Evolutionary conservation across 2,888 invertebrate genomes (phyloP).

Genomic region (Liodrosophila aerea): DNA sequence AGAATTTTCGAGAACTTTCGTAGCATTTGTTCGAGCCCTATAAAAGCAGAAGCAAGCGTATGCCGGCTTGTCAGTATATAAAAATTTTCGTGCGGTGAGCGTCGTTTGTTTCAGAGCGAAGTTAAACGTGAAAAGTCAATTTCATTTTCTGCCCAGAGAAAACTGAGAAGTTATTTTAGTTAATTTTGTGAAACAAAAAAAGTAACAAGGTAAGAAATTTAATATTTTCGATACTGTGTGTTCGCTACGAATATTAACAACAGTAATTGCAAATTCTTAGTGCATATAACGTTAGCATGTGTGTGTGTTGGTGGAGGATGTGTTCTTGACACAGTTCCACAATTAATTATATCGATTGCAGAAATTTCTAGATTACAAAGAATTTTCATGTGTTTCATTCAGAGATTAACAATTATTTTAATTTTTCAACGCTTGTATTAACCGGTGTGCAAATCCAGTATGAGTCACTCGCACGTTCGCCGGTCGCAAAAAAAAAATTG

Average conservation of each 20-base stretch:
- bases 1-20: slow-evolving; percentile 68
- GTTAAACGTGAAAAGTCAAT: slow-evolving; percentile 38
- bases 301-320: slow-evolving; percentile 9
- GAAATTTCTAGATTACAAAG: slow-evolving; percentile 36
- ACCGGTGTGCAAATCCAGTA: too few relatives aligned
- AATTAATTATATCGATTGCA: slow-evolving; percentile 41
- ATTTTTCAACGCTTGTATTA: neutral
- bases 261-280: neutral
- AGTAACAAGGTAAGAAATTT: slow-evolving; percentile 66
- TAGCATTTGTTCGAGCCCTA: slow-evolving; percentile 49
- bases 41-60: slow-evolving; percentile 53
- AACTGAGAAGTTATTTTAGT: slow-evolving; percentile 47
- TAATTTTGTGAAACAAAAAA: slow-evolving; percentile 53
- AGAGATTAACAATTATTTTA: neutral
- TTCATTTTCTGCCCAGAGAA: slow-evolving; percentile 52
- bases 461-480: slow-evolving; percentile 25
- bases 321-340: slow-evolving; percentile 41
- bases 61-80: slow-evolving; percentile 72
- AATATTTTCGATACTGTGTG: too few relatives aligned
- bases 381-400: slow-evolving; percentile 26
- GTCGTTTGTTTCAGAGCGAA: slow-evolving; percentile 28
- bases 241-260: neutral
- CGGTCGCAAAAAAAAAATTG: too few relatives aligned
- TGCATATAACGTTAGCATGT: neutral
- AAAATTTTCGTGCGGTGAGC: slow-evolving; percentile 61